Evolutionary conservation across 1,140 invertebrate species (phyloP), one percentile per base, ranked within the genome.

Genomic region (Aphaenogaster ashmeadi): DNA sequence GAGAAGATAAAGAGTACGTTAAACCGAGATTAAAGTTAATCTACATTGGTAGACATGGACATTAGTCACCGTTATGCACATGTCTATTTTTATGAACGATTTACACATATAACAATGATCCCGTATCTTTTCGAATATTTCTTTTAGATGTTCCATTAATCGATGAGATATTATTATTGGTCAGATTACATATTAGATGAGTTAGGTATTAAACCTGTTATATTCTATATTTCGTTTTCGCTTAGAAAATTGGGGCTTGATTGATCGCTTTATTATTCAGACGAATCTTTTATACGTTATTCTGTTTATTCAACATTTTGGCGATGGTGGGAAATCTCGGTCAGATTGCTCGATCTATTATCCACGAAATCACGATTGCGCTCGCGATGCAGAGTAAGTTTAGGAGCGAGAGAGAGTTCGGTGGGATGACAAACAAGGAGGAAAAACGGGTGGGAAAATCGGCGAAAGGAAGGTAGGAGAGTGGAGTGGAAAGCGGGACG

Each of bases 331-430:
- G 15, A 75, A 56, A 75, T 75, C 11, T 44, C 66, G 11, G n/a
- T 69, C 9, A 67, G n/a, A 41, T 38, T 67, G 9, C 18, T 13
- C 38, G n/a, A 54, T 36, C 50, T 44, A 36, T 21, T 15, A 21
- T 38, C 11, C 50, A 11, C 8, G 0, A 1, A 54, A 74, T 74
- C 33, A 27, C 6, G 50, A 79, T 79, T 44, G 56, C 88, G 36
- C 84, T 89, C 36, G n/a, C 79, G 33, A 72, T 78, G 71, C 75
- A 67, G 15, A 72, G 52, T 44, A 38, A 87, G 69, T 66, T 69
- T 56, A 66, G 56, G 72, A 85, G 58, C 38, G 52, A 67, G 69
- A 50, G 58, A 66, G 66, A 83, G 18, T 27, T 54, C 71, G 58
- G 74, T 56, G 83, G 21, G 50, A 44, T 54, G 62, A 77, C 87